These are phyloP conservation scores for Nymphalis urticae DNA, from an alignment of 2,888 invertebrate species.

Conservation along the genomic window DNA sequence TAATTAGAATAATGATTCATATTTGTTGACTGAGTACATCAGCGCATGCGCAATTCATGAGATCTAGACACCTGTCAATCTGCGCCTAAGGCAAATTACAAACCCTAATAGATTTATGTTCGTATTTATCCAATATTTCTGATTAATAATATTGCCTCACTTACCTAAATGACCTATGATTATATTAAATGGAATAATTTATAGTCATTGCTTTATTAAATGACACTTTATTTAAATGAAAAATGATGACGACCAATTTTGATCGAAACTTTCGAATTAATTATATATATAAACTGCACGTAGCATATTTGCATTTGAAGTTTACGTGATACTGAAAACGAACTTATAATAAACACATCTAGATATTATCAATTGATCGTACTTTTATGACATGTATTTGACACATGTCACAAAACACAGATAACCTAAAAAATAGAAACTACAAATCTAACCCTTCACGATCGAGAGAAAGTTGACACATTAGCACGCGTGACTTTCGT, in stretches of 20 bases:
- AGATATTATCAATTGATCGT: not conserved
- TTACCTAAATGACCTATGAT: conserved; percentile 36
- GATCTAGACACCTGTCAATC: conserved; percentile 32
- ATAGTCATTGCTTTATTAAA: conserved; percentile 19
- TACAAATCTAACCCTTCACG: conserved; percentile 50
- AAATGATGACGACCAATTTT: not conserved
- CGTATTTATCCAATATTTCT: conserved; percentile 46
- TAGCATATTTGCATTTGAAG: no score
- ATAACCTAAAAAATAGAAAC: conserved; percentile 60
- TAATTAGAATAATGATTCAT: conserved; percentile 6
- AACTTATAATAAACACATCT: not conserved
- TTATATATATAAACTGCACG: not conserved
- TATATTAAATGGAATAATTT: conserved; percentile 37
- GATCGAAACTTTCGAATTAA: conserved; percentile 4
- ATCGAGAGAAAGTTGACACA: conserved; percentile 59
- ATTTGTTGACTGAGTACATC: conserved; percentile 21
- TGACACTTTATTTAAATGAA: conserved; percentile 15
- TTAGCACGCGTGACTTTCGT: conserved; percentile 58
- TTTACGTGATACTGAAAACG: not conserved
- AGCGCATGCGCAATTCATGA: conserved; percentile 24
- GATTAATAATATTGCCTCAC: conserved; percentile 48
- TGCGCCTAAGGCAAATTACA: conserved; percentile 27
- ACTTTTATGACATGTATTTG: conserved; percentile 20
- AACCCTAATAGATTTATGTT: conserved; percentile 32
- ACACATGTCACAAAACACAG: conserved; percentile 26